A percentile compares a stretch with the other conserved stretches of the same genome.
Evolutionary conservation across 2,888 invertebrate genomes (phyloP).

Genomic region (Hirudinaria manillensis): DNA sequence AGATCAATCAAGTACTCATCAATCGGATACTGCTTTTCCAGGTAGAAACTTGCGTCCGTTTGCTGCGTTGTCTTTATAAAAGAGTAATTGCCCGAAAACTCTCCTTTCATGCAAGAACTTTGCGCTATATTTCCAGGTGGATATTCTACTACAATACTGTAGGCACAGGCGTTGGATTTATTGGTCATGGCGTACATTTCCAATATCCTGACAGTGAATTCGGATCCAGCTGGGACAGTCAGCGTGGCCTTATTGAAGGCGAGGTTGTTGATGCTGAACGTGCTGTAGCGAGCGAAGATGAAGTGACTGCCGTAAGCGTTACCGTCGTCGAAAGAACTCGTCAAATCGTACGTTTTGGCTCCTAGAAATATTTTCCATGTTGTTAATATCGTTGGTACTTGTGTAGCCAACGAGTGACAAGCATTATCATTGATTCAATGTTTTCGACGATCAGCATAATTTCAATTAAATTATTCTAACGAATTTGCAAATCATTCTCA

Average conservation of each 20-base stretch:
- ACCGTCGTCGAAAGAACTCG: neutral
- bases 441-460: too few relatives aligned
- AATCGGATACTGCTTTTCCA: neutral
- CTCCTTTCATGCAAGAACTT: neutral
- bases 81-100: neutral
- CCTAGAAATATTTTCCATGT: neutral
- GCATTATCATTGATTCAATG: too few relatives aligned
- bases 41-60: too few relatives aligned
- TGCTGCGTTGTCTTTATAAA: too few relatives aligned
- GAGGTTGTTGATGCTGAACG: neutral
- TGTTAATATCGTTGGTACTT: too few relatives aligned
- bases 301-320: neutral
- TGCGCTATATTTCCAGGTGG: neutral
- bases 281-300: slow-evolving; percentile 6
- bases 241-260: slow-evolving; percentile 1
- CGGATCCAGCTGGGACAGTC: neutral
- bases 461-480: too few relatives aligned
- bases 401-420: too few relatives aligned
- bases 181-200: slow-evolving; percentile 19
- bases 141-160: neutral
- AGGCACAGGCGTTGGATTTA: neutral
- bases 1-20: slow-evolving; percentile 3
- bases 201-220: neutral
- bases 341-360: neutral
- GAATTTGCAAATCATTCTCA: too few relatives aligned